A percentile compares a stretch with the other conserved stretches of the same genome.
These are phyloP conservation scores for Botrylloides violaceus DNA, from an alignment of 23 tunicate species.

Conservation along the genomic window DNA sequence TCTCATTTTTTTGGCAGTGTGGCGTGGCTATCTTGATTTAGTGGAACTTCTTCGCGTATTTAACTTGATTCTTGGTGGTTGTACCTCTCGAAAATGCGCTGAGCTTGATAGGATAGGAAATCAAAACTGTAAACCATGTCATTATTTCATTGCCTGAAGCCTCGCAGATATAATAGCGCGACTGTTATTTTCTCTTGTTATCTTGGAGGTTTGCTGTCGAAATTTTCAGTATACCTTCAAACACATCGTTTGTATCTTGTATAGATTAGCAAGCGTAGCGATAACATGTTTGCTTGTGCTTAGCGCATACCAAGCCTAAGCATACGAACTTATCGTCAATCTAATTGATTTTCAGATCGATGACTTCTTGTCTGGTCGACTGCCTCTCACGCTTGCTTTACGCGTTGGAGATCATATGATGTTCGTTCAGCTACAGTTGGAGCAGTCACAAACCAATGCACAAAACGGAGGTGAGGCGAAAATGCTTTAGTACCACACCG, in stretches of 20 bases:
- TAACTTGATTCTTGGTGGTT: no score
- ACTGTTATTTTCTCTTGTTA: no score
- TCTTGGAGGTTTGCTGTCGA: no score
- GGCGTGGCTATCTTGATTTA: background rate
- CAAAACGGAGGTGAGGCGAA: slow-evolving; percentile 9
- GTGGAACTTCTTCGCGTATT: no score
- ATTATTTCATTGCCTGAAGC: background rate
- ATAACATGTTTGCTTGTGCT: no score
- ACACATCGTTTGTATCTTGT: no score
- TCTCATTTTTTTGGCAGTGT: background rate
- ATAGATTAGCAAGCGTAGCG: no score
- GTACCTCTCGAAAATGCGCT: background rate
- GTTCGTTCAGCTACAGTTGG: slow-evolving; percentile 95
- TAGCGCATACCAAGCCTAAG: background rate
- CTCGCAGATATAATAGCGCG: background rate
- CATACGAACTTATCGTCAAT: background rate
- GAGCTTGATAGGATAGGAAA: no score
- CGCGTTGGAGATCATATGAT: slow-evolving; percentile 98
- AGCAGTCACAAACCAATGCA: slow-evolving; percentile 46
- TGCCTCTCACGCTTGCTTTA: slow-evolving; percentile 92
- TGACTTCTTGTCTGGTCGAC: slow-evolving; percentile 88
- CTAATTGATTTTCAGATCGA: slow-evolving; percentile 56
- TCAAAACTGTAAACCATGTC: background rate
- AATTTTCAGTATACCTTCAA: no score
- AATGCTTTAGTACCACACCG: no score